Evolutionary conservation across 2,888 invertebrate genomes (phyloP).

Genomic region (Criorhina ranunculi): DNA sequence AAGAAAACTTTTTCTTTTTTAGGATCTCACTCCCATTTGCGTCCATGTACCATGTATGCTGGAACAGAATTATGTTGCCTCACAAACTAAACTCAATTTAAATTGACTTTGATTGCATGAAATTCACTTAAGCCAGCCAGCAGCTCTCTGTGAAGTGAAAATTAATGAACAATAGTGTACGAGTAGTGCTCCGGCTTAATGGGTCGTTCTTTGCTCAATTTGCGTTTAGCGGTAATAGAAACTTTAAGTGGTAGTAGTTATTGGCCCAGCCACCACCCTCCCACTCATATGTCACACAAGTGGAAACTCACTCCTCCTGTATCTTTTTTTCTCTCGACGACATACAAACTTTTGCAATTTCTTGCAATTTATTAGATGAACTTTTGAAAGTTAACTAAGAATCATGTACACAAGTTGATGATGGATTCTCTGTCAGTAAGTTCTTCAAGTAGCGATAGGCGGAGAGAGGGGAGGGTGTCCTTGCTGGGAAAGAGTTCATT

Average conservation of each 20-base stretch:
- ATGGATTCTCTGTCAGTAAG: conserved; percentile 65
- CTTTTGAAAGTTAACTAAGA: conserved; percentile 68
- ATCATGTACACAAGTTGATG: conserved; percentile 49
- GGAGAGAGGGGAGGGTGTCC: conserved; percentile 29
- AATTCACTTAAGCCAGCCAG: conserved; percentile 58
- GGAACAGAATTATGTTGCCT: conserved; percentile 3
- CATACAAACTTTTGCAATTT: conserved; percentile 71
- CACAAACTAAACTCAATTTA: conserved; percentile 53
- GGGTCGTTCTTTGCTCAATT: conserved; percentile 40
- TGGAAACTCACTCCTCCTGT: conserved; percentile 13
- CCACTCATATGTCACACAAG: conserved; percentile 45
- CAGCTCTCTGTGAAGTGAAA: conserved; percentile 46
- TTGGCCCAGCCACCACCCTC: conserved; percentile 16
- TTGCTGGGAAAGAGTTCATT: conserved; percentile 64
- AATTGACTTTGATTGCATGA: conserved; percentile 68
- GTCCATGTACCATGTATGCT: not conserved
- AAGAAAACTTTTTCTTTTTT: not conserved
- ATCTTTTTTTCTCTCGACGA: conserved; percentile 32
- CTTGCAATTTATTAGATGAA: conserved; percentile 75
- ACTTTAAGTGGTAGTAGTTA: conserved; percentile 41
- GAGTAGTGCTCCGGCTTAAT: conserved; percentile 6
- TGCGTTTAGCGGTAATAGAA: conserved; percentile 54
- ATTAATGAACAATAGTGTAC: conserved; percentile 66
- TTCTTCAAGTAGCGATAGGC: conserved; percentile 10
- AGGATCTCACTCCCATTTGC: not conserved